Conservation (phyloP, 2,113 vertebrate genomes). For the Clarias gariepinus region DNA sequence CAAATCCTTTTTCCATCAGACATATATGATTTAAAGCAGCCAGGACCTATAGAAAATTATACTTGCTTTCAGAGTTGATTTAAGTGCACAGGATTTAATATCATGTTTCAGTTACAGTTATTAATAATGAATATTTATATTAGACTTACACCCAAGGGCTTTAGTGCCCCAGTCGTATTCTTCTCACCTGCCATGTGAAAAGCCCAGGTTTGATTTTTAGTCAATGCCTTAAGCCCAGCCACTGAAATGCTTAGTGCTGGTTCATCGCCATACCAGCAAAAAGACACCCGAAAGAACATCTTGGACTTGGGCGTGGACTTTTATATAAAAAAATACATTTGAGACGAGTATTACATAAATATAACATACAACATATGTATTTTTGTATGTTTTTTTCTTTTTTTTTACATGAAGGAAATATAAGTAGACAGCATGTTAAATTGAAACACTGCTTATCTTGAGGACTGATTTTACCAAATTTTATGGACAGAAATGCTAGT, state of each 20-base stretch:
- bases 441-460: neutral
- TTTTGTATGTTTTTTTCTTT: neutral
- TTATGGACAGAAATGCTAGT: neutral
- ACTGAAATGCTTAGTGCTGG: too few relatives aligned
- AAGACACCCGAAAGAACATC: neutral
- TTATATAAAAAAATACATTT: too few relatives aligned
- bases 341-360: neutral
- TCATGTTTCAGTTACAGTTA: neutral
- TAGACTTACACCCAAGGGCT: too few relatives aligned
- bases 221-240: too few relatives aligned
- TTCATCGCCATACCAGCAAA: neutral
- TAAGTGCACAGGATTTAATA: neutral
- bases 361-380: neutral
- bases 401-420: neutral
- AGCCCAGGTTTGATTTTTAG: too few relatives aligned
- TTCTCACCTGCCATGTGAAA: too few relatives aligned
- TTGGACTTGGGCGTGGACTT: too few relatives aligned
- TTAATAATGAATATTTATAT: too few relatives aligned
- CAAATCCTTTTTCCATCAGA: slow-evolving; percentile 2
- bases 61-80: neutral
- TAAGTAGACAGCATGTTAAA: neutral
- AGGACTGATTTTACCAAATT: neutral
- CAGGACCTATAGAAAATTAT: neutral
- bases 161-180: too few relatives aligned
- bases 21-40: neutral